Percentiles rank a stretch among this genome's conserved stretches.
phyloP scores from a whole-genome alignment of 2,888 invertebrate genomes.

The Empis stercorea region DNA sequence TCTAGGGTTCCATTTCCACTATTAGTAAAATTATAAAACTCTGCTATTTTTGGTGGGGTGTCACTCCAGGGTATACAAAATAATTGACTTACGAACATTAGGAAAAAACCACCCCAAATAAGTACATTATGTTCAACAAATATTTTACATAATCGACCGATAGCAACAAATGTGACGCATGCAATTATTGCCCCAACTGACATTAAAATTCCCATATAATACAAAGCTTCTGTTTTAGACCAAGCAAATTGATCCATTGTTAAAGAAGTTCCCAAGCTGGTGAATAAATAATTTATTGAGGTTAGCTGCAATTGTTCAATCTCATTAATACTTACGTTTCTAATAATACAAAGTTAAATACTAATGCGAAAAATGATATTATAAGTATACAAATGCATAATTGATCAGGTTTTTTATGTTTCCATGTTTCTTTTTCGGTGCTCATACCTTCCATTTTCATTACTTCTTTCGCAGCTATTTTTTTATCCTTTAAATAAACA shows the following conservation, averaged over 20 bases:
- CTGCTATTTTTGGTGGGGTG: constrained; percentile 48
- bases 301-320: not conserved
- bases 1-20: constrained; percentile 17
- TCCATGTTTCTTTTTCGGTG: constrained; percentile 62
- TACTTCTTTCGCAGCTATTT: constrained; percentile 66
- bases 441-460: constrained; percentile 59
- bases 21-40: constrained; percentile 26
- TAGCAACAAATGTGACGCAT: constrained; percentile 55
- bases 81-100: constrained; percentile 62
- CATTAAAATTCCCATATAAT: constrained; percentile 74
- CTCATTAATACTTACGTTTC: constrained; percentile 49
- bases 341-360: constrained; percentile 76
- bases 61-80: constrained; percentile 68
- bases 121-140: constrained; percentile 67
- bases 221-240: constrained; percentile 61
- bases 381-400: constrained; percentile 66
- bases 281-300: too few species aligned
- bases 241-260: constrained; percentile 86
- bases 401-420: constrained; percentile 56
- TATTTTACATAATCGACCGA: constrained; percentile 54
- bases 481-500: constrained; percentile 39
- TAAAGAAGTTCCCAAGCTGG: constrained; percentile 60
- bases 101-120: constrained; percentile 69
- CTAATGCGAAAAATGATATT: constrained; percentile 67
- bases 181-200: constrained; percentile 67